Evolutionary conservation across 2,888 invertebrate genomes (phyloP), one percentile per base, ranked within the genome.

Genomic region (Polyommatus iphigenia): DNA sequence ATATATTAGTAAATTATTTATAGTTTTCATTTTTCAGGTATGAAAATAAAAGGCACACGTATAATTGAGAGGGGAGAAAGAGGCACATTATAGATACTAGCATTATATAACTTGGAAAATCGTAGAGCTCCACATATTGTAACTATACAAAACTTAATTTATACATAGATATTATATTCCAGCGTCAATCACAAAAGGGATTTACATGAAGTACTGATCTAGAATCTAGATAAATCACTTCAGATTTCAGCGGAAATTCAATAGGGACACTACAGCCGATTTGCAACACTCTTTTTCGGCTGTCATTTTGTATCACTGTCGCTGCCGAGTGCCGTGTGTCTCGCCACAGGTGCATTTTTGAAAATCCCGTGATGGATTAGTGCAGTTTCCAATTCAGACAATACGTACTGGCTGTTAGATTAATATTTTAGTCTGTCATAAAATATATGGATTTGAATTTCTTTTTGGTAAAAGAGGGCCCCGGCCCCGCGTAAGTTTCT

Each of bases 321-420:
- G 67, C 67, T 18, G 24, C 29, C 15, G 67, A 78, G 73, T 75
- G 72, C 57, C 15, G 15, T 78, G 73, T 72, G 62, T 59, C 76
- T 79, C 77, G 71, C 76, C 62, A 78, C 80, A 79, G 80, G 84
- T 89, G 86, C 84, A 87, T 87, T 87, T 88, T 89, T 88, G 86
- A 88, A 87, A 85, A 86, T 86, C 86, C 87, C 86, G 85, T 87
- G 87, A 88, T 85, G 83, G 84, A 84, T 81, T 82, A 75, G 67
- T 67, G 79, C 80, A 78, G 78, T 82, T 81, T 83, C 82, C 82
- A 84, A 85, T 32, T 67, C 29, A 15, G 67, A 67, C 67, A 32
- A 29, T 62, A 20, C 18, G 18, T 59, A 20, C 20, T n/a, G 57
- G 57, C 57, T 59, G 20, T 62, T 62, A 62, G 24, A 62, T 3